A percentile compares a stretch with the other conserved stretches of the same genome.
These are phyloP conservation scores for Gortyna flavago DNA, from an alignment of 2,888 invertebrate genomes.

Conservation along the genomic window DNA sequence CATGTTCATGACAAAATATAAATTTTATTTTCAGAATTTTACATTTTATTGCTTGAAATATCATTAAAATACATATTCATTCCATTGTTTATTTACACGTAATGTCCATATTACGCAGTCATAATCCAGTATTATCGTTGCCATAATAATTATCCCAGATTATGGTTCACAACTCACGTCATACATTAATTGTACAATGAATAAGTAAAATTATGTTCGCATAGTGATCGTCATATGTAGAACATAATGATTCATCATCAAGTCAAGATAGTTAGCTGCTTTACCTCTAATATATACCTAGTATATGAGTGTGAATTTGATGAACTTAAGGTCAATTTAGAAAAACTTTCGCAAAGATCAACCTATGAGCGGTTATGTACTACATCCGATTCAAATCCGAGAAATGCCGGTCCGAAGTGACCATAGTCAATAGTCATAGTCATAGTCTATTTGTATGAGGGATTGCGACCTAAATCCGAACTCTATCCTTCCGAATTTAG, in stretches of 20 bases:
- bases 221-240: not conserved
- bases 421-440: too few relatives aligned
- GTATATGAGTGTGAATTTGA: too few relatives aligned
- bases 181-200: constrained; percentile 31
- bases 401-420: too few relatives aligned
- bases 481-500: too few relatives aligned
- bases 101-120: constrained; percentile 17
- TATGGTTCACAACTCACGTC: constrained; percentile 14
- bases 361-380: too few relatives aligned
- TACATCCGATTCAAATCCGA: too few relatives aligned
- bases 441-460: too few relatives aligned
- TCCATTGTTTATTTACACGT: constrained; percentile 11
- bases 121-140: constrained; percentile 35
- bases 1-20: not conserved
- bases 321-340: too few relatives aligned
- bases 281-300: too few relatives aligned
- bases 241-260: not conserved
- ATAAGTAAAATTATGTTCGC: constrained; percentile 26
- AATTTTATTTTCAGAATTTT: not conserved
- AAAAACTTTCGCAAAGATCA: too few relatives aligned
- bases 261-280: not conserved
- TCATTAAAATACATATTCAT: not conserved
- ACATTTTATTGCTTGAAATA: not conserved
- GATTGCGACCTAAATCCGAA: too few relatives aligned
- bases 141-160: constrained; percentile 15